Percentiles rank a stretch among this genome's conserved stretches.
These are phyloP conservation scores for Chlamydotis undulata DNA, from an alignment of 2,113 vertebrate species.

Conservation along the genomic window DNA sequence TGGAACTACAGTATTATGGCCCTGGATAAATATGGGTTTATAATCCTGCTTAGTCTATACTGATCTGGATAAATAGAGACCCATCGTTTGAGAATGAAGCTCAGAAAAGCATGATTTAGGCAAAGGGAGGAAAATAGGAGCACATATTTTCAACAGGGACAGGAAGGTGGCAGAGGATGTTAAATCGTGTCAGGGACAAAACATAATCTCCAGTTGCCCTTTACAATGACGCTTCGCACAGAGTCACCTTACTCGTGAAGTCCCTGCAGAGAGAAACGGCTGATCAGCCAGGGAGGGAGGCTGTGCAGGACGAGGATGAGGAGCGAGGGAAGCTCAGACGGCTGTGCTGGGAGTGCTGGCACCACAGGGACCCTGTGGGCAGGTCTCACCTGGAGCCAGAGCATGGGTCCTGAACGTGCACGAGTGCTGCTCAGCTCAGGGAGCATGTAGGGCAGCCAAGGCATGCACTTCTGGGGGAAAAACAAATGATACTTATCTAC, in stretches of 20 bases:
- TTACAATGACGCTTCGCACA: not conserved
- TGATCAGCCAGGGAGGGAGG: not conserved
- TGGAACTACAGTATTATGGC: slow-evolving; percentile 42
- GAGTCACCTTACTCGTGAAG: not conserved
- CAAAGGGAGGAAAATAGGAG: slow-evolving; percentile 18
- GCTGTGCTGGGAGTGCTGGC: not conserved
- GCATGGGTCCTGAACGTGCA: fast-evolving
- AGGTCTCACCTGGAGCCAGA: not conserved
- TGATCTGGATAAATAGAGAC: slow-evolving; percentile 67
- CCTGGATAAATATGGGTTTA: slow-evolving; percentile 66
- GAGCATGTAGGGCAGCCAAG: not conserved
- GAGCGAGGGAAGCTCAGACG: not conserved
- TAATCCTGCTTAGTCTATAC: slow-evolving; percentile 69
- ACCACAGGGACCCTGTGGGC: not conserved
- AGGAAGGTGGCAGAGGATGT: slow-evolving; percentile 36
- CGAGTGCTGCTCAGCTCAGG: not conserved
- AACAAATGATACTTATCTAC: not conserved
- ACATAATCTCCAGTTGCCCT: slow-evolving; percentile 32
- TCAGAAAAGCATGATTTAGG: slow-evolving; percentile 2
- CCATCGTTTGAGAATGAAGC: not conserved
- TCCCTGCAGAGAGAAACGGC: not conserved
- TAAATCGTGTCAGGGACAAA: not conserved
- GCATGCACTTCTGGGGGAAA: not conserved
- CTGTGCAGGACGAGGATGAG: not conserved
- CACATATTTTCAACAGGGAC: not conserved